Base-by-base conservation (phyloP, 1,140 invertebrate genomes). In the Drosophila ohnishii region DNA sequence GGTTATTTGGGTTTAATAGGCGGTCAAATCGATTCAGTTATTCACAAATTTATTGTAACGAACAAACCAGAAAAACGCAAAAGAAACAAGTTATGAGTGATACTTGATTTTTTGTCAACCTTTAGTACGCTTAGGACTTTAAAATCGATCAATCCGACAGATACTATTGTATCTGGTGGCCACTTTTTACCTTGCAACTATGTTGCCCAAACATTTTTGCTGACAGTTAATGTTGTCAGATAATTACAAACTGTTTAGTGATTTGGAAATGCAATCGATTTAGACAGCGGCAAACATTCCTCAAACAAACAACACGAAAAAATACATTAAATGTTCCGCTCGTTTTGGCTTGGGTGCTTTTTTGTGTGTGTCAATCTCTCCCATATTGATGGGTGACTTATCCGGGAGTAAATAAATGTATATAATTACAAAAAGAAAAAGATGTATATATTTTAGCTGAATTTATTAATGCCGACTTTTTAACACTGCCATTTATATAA, bases 1-100 rank as follows among this genome's bases (percentile, higher is more conserved):
- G 71, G 50, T 75, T 73, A 47, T 73, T 73, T 72, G 48, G 35
- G 70, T 55, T 75, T 75, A 58, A 65, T 56, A 64, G 37, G 7
- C 53, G 56, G 13, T 60, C 55, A 44, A 67, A 75, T n/a, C 47
- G 30, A 55, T 34, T 60, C 35, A 67, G 55, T 76, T 76, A 76
- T 40, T 25, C 62, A 19, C 47, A 75, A 51, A 75, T 62, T 61
- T 50, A 62, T 71, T 71, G 37, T 44, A 45, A 55, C 51, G 2
- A 40, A 51, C 30, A 19, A 25, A 50, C 35, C 60, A 53, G 25
- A 39, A 25, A 40, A 39, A 39, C 13, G 5, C 2, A 30, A 25
- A 51, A 28, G 25, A 70, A 71, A 71, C 69, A 40, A 47, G 69
- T 71, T 71, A 35, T 70, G 65, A 70, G 14, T 58, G 67, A 70